Evolutionary conservation across 2,797 vertebrate species (phyloP), one percentile per base, ranked within the genome.

Genomic region (Sandelia bainsii): DNA sequence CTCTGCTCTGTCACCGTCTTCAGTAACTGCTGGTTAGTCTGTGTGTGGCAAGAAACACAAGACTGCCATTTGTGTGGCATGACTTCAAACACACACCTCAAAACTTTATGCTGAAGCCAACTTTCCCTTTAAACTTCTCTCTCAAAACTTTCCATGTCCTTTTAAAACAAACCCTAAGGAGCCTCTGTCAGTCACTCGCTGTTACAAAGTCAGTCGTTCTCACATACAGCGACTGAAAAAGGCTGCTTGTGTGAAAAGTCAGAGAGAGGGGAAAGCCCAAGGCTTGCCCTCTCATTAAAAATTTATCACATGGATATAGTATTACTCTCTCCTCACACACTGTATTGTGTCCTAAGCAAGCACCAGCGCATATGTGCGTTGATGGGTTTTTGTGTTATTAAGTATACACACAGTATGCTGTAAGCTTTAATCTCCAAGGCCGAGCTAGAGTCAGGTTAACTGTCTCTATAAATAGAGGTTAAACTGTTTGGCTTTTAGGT

Each of bases 11-110:
- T 93, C 82, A 99, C 75, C 0, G 94, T 94, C 91, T 95, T 95
- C 89, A 98, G 86, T 69, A 99, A 94, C 65, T 97, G 94, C 73
- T 97, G 95, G 87, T 97, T 97, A 51, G 90, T 94, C 98, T 99
- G 95, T 3, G 88, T 91, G 76, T 93, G 87, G 88, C 92, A 94
- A 20, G 81, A 91, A 52, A 91, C 86, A 82, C 90, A 93, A 22
- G 82, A 85, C 52, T 84, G 57, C 64, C 81, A 82, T 73, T 73
- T 83, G 58, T 83, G 80, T 16, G 87, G 83, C 93, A 94, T 94
- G 66, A 73, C 45, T 81, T 56, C 71, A 75, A 77, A 85, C 53
- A 53, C 53, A 52, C 52, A 27, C 19, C 56, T 34, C 12, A 1
- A 54, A 32, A 75, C 45, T 71, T 60, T 53, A 52, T 46, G 23